These are phyloP conservation scores for Sylvicola fuscatus DNA, from an alignment of 2,888 invertebrate species.

Conservation along the genomic window DNA sequence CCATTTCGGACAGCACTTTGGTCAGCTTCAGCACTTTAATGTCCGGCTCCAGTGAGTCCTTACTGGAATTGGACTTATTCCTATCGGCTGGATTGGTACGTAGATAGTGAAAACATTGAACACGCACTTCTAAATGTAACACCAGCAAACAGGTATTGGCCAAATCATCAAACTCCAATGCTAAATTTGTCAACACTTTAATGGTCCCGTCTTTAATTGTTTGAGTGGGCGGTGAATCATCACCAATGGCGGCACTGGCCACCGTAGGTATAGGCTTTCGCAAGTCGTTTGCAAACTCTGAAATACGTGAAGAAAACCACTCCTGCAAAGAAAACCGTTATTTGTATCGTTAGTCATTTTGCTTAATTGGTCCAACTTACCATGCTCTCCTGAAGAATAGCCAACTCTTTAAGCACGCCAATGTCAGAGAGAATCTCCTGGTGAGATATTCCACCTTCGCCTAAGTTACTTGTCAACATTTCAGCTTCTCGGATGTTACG, in stretches of 20 bases:
- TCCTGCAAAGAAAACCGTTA: conserved; percentile 30
- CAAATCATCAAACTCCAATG: conserved; percentile 67
- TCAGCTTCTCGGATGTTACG: conserved; percentile 77
- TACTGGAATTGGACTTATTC: conserved; percentile 14
- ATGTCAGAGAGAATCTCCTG: conserved; percentile 77
- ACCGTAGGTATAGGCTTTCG: conserved; percentile 29
- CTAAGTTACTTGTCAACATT: conserved; percentile 77
- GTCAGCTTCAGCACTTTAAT: conserved; percentile 57
- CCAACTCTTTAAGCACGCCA: conserved; percentile 60
- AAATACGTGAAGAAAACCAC: conserved; percentile 54
- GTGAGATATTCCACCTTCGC: conserved; percentile 64
- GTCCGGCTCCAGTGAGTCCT: conserved; percentile 56
- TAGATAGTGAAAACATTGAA: not conserved
- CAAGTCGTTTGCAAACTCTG: conserved; percentile 33
- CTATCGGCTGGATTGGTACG: not conserved
- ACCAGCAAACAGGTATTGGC: conserved; percentile 80
- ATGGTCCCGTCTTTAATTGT: conserved; percentile 34
- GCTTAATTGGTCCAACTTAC: conserved; percentile 23
- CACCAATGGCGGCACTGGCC: conserved; percentile 10
- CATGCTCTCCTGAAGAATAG: conserved; percentile 82
- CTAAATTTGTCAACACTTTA: conserved; percentile 45
- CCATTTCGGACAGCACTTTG: conserved; percentile 53
- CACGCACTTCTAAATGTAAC: conserved; percentile 67
- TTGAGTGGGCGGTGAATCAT: conserved; percentile 11
- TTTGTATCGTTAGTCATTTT: conserved; percentile 7